These are phyloP conservation scores for Eretmochelys imbricata DNA, from an alignment of 2,113 vertebrate species.

Conservation along the genomic window DNA sequence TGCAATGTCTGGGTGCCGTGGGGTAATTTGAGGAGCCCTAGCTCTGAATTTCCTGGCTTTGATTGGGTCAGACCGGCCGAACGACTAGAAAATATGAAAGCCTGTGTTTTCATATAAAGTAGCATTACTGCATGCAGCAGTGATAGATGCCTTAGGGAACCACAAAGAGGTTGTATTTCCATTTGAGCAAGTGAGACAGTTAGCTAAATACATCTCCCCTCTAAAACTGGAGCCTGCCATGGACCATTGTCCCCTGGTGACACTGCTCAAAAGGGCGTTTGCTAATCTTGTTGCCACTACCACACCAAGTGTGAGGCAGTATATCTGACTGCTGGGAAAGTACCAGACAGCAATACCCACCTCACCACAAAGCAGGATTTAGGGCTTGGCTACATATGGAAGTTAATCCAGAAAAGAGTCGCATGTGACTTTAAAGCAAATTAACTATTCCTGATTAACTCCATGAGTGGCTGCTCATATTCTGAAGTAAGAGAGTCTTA, in stretches of 20 bases:
- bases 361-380: not conserved
- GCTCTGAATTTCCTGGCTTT: not conserved
- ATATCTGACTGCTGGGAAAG: not conserved
- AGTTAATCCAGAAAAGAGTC: too few species aligned
- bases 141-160: not conserved
- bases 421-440: too few species aligned
- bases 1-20: not conserved
- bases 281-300: too few species aligned
- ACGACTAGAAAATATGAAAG: not conserved
- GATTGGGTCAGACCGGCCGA: not conserved
- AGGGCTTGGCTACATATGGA: too few species aligned
- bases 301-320: not conserved
- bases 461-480: too few species aligned
- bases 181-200: not conserved
- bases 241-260: not conserved
- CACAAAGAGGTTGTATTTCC: not conserved
- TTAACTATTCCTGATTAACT: too few species aligned
- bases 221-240: not conserved
- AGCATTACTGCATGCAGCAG: not conserved
- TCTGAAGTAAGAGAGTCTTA: too few species aligned
- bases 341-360: not conserved
- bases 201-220: not conserved
- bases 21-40: not conserved
- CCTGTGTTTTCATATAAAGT: not conserved
- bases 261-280: too few species aligned